Conservation (phyloP, 2,113 vertebrate genomes). For the Gymnarchus niloticus region DNA sequence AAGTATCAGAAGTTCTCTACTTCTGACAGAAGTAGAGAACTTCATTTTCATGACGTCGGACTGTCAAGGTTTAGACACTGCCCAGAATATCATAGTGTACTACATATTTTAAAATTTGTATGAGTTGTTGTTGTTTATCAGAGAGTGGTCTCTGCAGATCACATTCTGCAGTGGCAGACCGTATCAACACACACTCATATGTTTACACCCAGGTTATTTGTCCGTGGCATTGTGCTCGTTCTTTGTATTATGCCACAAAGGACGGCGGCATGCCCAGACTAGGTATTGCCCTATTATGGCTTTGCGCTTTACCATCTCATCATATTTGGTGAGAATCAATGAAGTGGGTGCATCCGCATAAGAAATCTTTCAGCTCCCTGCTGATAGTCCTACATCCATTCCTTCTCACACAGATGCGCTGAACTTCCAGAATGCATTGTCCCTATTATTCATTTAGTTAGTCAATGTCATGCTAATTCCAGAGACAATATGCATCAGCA, state of each 20-base stretch:
- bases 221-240: background rate
- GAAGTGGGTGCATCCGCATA: background rate
- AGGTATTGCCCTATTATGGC: background rate
- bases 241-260: background rate
- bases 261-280: background rate
- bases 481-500: slow-evolving; percentile 46
- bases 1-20: too few relatives aligned
- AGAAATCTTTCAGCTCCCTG: background rate
- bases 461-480: slow-evolving; percentile 40
- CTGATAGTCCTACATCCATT: background rate
- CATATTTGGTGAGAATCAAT: background rate
- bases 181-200: background rate
- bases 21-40: background rate
- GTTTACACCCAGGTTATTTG: background rate
- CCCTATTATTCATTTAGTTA: slow-evolving; percentile 24
- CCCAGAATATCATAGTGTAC: background rate
- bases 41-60: background rate
- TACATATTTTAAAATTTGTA: background rate
- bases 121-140: background rate
- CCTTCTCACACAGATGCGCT: background rate
- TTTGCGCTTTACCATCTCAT: background rate
- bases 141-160: background rate
- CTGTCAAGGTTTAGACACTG: background rate
- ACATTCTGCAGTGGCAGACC: background rate
- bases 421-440: slow-evolving; percentile 2